These are phyloP conservation scores for Butorides virescens DNA, from an alignment of 2,113 vertebrate genomes.

Conservation along the genomic window DNA sequence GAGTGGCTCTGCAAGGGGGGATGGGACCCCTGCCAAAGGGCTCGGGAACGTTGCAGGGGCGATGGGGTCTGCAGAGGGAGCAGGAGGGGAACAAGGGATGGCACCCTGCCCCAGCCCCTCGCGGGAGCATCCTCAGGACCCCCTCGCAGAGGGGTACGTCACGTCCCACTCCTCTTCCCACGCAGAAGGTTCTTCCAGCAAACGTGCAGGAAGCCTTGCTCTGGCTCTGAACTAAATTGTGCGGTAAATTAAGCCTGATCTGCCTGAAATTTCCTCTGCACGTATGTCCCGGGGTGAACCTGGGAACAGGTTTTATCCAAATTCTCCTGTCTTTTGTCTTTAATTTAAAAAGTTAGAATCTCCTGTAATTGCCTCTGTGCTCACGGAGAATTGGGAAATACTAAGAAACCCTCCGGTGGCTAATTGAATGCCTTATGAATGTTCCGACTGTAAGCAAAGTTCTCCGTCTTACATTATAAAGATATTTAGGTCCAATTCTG, in stretches of 20 bases:
- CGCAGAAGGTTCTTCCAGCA: not conserved
- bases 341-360: conserved; percentile 31
- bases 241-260: not conserved
- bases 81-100: not conserved
- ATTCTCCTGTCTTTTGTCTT: conserved; percentile 25
- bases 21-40: rapidly evolving
- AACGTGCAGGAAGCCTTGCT: not conserved
- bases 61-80: not conserved
- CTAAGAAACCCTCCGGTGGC: not conserved
- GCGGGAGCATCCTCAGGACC: not conserved
- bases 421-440: conserved; percentile 26
- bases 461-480: conserved; percentile 39
- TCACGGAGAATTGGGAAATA: not conserved
- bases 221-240: not conserved
- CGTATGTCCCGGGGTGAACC: not conserved
- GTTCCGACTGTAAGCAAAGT: conserved; percentile 23
- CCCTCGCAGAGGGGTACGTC: not conserved
- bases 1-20: not conserved
- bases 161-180: not conserved
- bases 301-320: not conserved
- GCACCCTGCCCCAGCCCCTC: not conserved
- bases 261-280: not conserved
- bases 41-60: rapidly evolving
- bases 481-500: conserved; percentile 45
- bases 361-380: conserved; percentile 34